Base-by-base conservation (phyloP, 35 echinoderm and acorn worm species). In the Anneissia japonica region DNA sequence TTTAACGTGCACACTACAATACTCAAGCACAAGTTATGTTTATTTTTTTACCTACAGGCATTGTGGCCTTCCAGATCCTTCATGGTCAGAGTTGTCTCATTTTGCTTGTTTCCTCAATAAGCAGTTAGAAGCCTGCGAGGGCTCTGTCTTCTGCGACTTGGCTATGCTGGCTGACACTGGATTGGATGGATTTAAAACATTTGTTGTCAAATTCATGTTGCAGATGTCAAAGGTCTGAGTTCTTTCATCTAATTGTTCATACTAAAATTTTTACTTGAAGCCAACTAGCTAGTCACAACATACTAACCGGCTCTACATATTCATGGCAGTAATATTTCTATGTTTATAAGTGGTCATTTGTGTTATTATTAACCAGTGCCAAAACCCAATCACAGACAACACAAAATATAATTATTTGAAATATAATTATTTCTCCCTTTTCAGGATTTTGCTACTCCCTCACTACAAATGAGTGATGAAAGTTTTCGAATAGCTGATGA, bases 361-460 rank as follows among this genome's bases (percentile, higher is more conserved):
- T n/a, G n/a, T n/a, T n/a, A n/a, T n/a, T n/a, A n/a, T n/a, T n/a
- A n/a, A n/a, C n/a, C n/a, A n/a, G n/a, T n/a, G n/a, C n/a, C n/a
- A n/a, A 29, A 30, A 29, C 33, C 9, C 4, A 10, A 76, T 7
- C 33, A 76, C 11, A 56, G 26, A 56, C 46, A 56, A 26, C 11
- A 13, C 46, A 56, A 13, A 11, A 13, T 13, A 56, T 56, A 26
- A 11, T 13, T 13, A 13, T n/a, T 64, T 64, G 51, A 12, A 13
- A 64, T n/a, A n/a, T n/a, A 13, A 13, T 12, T 64, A 12, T 64
- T 13, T 64, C n/a, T 64, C 51, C 51, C n/a, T 76, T 76, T 56
- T 29, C 46, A 84, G 82, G 82, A 84, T 32, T 84, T 84, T 84
- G 82, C 82, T 30, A 84, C 82, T 3, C 82, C 82, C 13, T 84